Evolutionary conservation across 2,888 invertebrate genomes (phyloP).

Genomic region (Netelia fuscicornis): DNA sequence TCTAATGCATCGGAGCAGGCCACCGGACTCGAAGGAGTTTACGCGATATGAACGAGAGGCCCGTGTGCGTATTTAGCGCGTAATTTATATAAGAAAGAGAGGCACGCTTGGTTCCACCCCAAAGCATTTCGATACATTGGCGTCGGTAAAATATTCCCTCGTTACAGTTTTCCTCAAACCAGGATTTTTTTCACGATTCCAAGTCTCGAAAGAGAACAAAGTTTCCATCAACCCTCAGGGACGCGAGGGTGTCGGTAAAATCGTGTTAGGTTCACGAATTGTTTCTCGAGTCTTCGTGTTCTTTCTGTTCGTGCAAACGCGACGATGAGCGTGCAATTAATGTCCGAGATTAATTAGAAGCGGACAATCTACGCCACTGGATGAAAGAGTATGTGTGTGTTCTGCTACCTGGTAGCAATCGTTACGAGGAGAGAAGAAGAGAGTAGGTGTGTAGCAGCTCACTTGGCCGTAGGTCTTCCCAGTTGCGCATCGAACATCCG

Average conservation of each 20-base stretch:
- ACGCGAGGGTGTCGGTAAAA: not conserved
- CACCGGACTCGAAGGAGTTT: slow-evolving; percentile 6
- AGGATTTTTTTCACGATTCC: not conserved
- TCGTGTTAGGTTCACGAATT: not conserved
- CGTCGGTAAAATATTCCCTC: slow-evolving; percentile 71
- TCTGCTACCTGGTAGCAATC: slow-evolving; percentile 77
- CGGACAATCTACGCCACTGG: slow-evolving; percentile 79
- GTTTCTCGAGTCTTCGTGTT: not conserved
- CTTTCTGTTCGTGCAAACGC: slow-evolving; percentile 34
- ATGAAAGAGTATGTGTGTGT: slow-evolving; percentile 55
- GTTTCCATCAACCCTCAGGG: not conserved
- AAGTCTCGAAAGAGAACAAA: not conserved
- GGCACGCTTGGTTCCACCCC: slow-evolving; percentile 84
- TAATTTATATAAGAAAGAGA: slow-evolving; percentile 83
- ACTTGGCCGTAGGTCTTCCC: slow-evolving; percentile 68
- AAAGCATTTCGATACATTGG: slow-evolving; percentile 83
- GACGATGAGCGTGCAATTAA: slow-evolving; percentile 70
- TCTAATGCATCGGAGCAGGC: slow-evolving; percentile 61
- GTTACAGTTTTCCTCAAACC: slow-evolving; percentile 32
- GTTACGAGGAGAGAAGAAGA: slow-evolving; percentile 78
- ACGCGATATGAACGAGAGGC: slow-evolving; percentile 59
- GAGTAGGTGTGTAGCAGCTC: slow-evolving; percentile 54
- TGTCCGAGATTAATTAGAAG: slow-evolving; percentile 69
- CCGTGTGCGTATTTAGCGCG: slow-evolving; percentile 81
- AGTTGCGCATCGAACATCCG: slow-evolving; percentile 83